Evolutionary conservation across 2,888 invertebrate genomes (phyloP), one percentile per base, ranked within the genome.

Genomic region (Clostera curtula): DNA sequence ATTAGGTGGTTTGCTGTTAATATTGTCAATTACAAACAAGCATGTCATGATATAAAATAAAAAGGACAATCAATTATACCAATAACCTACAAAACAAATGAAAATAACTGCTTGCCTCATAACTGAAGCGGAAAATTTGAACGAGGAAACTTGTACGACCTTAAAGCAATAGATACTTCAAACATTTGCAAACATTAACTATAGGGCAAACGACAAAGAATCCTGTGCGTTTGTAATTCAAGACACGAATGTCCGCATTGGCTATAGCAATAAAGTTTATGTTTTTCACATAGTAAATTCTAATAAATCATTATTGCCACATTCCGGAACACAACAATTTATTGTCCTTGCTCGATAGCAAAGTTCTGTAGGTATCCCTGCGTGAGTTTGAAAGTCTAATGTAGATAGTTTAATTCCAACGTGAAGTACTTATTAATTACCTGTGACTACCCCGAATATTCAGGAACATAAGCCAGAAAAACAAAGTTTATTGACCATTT

Each of bases 111-210:
- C 19, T 33, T 29, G 41, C 41, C 38, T 37, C 43, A 43, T 19
- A 22, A 28, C 28, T 12, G 24, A 32, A 54, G 46, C 51, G 51
- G 51, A 57, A 56, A 56, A 49, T 53, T 43, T 32, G 43, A 44
- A 60, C 37, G 32, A 61, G 56, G 58, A 59, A 66, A 39, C 47
- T 49, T 8, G 31, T 29, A 29, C 25, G 53, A 24, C 49, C 56
- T 22, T 52, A 40, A n/a, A 33, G 32, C 27, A 34, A 26, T 24
- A 13, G 19, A 22, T 37, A 34, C 37, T 25, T 27, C 19, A 24
- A 18, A 19, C 29, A 37, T 12, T 18, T 21, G 11, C 19, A 31
- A 27, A 39, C 34, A 36, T 16, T 34, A 32, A 36, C 18, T 6
- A 17, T 20, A 8, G 19, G 31, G 27, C 23, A 40, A 31, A 28